phyloP scores from a whole-genome alignment of 2,888 invertebrate genomes.

The Trachelus tabidus region DNA sequence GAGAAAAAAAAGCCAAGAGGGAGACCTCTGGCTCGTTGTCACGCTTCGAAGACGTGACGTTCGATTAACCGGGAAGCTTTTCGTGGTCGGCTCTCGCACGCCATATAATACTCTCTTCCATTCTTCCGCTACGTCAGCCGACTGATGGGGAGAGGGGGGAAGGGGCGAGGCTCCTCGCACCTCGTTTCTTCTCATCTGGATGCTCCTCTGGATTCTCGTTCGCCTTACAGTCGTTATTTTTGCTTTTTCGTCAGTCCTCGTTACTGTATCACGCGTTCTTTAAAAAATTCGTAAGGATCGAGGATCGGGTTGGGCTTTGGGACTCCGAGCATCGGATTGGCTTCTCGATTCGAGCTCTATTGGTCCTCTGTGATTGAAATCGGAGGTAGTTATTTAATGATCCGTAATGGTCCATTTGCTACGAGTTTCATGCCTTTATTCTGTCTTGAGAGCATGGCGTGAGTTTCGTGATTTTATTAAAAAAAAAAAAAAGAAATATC shows the following conservation, averaged over 20 bases:
- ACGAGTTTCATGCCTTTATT: neutral
- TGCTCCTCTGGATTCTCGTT: neutral
- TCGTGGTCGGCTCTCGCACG: neutral
- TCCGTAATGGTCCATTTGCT: neutral
- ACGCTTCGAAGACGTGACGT: neutral
- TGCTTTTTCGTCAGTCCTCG: too few species aligned
- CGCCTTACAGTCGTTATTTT: neutral
- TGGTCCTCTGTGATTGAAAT: neutral
- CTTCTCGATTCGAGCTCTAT: neutral
- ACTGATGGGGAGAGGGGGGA: too few species aligned
- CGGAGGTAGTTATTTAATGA: neutral
- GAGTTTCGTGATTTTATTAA: too few species aligned
- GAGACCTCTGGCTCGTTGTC: neutral
- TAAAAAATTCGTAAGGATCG: neutral
- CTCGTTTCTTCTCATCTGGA: too few species aligned
- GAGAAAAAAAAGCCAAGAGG: neutral
- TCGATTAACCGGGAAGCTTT: neutral
- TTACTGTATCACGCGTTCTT: neutral
- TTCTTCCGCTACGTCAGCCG: neutral
- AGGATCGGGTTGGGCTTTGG: neutral
- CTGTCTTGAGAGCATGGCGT: too few species aligned
- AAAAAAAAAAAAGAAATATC: too few species aligned
- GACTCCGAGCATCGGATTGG: neutral
- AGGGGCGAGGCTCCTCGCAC: too few species aligned
- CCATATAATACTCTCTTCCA: neutral